Percentiles rank a stretch among this genome's conserved stretches.
These are phyloP conservation scores for Lacanobia oleracea DNA, from an alignment of 2,888 invertebrate genomes.

Conservation along the genomic window DNA sequence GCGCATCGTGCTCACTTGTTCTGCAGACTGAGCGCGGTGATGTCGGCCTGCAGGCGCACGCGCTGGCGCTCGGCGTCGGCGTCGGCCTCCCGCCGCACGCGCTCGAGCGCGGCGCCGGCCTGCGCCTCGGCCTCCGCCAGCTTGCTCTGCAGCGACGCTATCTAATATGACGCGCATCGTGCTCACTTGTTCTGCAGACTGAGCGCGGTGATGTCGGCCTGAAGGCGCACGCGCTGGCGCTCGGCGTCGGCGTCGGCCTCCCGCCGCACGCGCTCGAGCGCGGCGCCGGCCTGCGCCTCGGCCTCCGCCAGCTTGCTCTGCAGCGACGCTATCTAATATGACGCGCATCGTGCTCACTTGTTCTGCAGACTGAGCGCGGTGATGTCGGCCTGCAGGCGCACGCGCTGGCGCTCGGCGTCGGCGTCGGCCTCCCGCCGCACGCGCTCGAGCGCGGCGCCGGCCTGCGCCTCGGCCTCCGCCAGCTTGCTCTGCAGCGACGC, in stretches of 20 bases:
- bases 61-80: constrained; percentile 89
- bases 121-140: constrained; percentile 86
- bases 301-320: constrained; percentile 85
- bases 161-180: too few species aligned
- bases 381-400: constrained; percentile 91
- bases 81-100: constrained; percentile 78
- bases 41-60: constrained; percentile 91
- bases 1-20: constrained; percentile 76
- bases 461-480: constrained; percentile 84
- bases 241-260: constrained; percentile 88
- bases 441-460: constrained; percentile 80
- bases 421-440: constrained; percentile 80
- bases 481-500: constrained; percentile 80
- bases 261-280: constrained; percentile 78
- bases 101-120: constrained; percentile 81
- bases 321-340: too few species aligned
- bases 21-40: constrained; percentile 90
- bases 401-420: constrained; percentile 90
- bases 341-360: constrained; percentile 70
- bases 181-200: constrained; percentile 87
- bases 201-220: constrained; percentile 91
- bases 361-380: constrained; percentile 90
- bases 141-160: constrained; percentile 70
- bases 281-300: constrained; percentile 82
- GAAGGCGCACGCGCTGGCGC: constrained; percentile 90